phyloP scores from a whole-genome alignment of 2,113 vertebrate species.

The Anthoscopus minutus region DNA sequence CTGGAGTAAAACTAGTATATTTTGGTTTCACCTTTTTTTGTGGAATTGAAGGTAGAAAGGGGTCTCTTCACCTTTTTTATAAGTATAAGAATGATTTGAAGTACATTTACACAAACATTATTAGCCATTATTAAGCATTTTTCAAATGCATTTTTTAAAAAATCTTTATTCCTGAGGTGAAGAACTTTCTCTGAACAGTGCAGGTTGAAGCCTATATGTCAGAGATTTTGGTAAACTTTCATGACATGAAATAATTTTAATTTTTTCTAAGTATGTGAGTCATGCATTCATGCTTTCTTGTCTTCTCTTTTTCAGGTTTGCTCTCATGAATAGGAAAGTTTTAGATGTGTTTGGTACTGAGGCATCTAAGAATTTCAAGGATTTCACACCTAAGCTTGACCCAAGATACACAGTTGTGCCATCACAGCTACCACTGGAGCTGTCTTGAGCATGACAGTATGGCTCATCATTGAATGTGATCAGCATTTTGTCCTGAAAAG shows the following conservation, averaged over 20 bases:
- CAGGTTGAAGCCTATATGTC: neutral
- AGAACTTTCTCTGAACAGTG: neutral
- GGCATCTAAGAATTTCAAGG: slow-evolving; percentile 87
- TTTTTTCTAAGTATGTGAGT: neutral
- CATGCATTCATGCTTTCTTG: neutral
- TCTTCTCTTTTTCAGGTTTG: slow-evolving; percentile 78
- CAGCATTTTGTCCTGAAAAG: slow-evolving; percentile 57
- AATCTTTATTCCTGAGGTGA: neutral
- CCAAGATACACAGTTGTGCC: slow-evolving; percentile 75
- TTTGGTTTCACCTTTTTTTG: neutral
- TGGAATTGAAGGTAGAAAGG: neutral
- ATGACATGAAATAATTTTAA: neutral
- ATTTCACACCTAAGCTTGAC: slow-evolving; percentile 86
- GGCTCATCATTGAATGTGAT: slow-evolving; percentile 33
- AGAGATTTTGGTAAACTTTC: neutral
- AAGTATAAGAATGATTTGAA: neutral
- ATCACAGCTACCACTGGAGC: slow-evolving; percentile 73
- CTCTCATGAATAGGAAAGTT: slow-evolving; percentile 87
- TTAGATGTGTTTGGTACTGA: slow-evolving; percentile 92
- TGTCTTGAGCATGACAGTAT: slow-evolving; percentile 67
- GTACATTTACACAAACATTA: neutral
- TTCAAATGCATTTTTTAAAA: neutral
- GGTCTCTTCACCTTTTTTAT: neutral
- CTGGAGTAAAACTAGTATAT: neutral
- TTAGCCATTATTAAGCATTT: neutral